Base-by-base conservation (phyloP, 2,113 vertebrate genomes). In the Ceyx margarethae region DNA sequence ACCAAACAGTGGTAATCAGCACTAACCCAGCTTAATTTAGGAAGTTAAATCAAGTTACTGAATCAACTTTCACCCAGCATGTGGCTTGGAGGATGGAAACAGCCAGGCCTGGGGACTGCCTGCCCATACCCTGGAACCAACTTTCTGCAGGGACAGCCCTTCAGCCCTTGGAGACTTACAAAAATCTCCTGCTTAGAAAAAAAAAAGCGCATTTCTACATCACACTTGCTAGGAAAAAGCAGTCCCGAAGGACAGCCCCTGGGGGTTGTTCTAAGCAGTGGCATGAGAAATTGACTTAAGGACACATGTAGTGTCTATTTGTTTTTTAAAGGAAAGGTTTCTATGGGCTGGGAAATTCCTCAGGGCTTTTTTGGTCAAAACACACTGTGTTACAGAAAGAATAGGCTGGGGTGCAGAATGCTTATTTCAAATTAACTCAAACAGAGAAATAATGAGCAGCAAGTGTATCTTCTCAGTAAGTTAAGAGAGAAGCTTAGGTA, bases 381-480 rank as follows among this genome's bases (percentile, higher is more conserved):
- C 28, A 22, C 1, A 2, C 28, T 10, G 51, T 45, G 46, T 73
- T 84, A 66, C 7, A 76, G 74, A 60, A 79, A 21, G 56, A 67
- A 40, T 6, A 67, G 57, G 76, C 85, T 87, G 71, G 79, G 64
- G 57, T 74, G 53, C 77, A 75, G 90, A 78, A 89, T 89, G 75
- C 86, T 90, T 93, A 95, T 84, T 89, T 87, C 93, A 81, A 81
- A 89, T 94, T 91, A 96, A 96, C 78, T 82, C 15, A 2, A 66
- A 67, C 13, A 13, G 37, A 86, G 89, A 95, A 94, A 81, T 85
- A 95, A 96, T 89, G 62, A 89, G 89, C 92, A 93, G 78, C 37
- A 72, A 95, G 82, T 95, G 78, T 91, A 65, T 77, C 91, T 88
- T 96, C 83, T 45, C 82, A 58, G 75, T 87, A 89, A 95, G 94